Conservation (phyloP, 2,113 vertebrate genomes). For the Scatophagus argus region DNA sequence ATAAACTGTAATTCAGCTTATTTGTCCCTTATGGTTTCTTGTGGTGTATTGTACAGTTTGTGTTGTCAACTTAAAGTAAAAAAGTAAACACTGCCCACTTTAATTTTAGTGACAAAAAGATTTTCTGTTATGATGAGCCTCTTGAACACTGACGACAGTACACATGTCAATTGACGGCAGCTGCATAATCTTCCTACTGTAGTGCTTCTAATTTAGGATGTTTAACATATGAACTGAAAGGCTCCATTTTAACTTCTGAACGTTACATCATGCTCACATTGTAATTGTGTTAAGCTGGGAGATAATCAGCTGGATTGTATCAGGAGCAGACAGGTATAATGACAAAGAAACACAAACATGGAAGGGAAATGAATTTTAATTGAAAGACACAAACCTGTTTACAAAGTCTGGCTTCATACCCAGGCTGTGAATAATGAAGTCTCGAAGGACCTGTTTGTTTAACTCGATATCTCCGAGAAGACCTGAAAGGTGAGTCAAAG, state of each 20-base stretch:
- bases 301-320: constrained; percentile 46
- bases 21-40: neutral
- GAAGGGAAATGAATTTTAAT: constrained; percentile 36
- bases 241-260: constrained; percentile 14
- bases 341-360: constrained; percentile 48
- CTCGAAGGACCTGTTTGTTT: constrained; percentile 63
- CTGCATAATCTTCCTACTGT: neutral
- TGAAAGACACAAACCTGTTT: constrained; percentile 72
- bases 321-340: constrained; percentile 40
- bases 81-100: too few species aligned
- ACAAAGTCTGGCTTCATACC: constrained; percentile 78
- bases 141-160: neutral
- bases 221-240: neutral
- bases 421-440: constrained; percentile 75
- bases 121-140: neutral
- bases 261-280: constrained; percentile 18
- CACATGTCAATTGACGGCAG: neutral
- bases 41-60: neutral
- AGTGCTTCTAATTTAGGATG: constrained; percentile 8
- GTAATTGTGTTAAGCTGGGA: constrained; percentile 38
- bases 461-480: constrained; percentile 77
- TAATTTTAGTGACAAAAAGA: neutral
- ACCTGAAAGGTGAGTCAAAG: constrained; percentile 68
- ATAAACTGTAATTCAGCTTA: neutral
- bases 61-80: neutral